These are phyloP conservation scores for Calliopum simillimum DNA, from an alignment of 2,888 invertebrate genomes.

Conservation along the genomic window DNA sequence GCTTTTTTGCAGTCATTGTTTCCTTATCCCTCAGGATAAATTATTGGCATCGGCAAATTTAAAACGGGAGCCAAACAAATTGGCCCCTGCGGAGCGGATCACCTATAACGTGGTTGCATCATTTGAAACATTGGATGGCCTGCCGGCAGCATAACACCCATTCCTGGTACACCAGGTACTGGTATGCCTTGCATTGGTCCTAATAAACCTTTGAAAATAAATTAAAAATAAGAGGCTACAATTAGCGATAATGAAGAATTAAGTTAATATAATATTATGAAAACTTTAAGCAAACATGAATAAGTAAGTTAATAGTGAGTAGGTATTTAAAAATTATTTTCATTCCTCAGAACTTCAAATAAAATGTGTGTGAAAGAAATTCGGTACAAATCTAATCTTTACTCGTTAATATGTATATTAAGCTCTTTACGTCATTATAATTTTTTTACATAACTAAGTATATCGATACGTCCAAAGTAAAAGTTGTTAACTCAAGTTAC, in stretches of 20 bases:
- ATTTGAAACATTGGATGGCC: constrained; percentile 70
- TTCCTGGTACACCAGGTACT: constrained; percentile 62
- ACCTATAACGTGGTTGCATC: constrained; percentile 91
- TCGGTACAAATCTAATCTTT: too few relatives aligned
- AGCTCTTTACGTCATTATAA: too few relatives aligned
- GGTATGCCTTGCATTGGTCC: constrained; percentile 64
- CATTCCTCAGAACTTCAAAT: too few relatives aligned
- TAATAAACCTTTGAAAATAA: constrained; percentile 59
- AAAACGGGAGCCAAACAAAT: constrained; percentile 61
- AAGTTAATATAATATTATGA: too few relatives aligned
- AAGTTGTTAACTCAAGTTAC: too few relatives aligned
- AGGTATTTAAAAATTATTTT: too few relatives aligned
- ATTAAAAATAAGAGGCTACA: constrained; percentile 41
- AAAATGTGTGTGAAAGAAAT: too few relatives aligned
- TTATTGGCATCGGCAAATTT: constrained; percentile 63
- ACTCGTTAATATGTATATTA: too few relatives aligned
- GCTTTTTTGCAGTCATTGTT: constrained; percentile 13
- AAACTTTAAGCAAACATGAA: too few relatives aligned
- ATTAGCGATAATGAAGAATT: constrained; percentile 6
- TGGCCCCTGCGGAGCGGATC: constrained; percentile 75
- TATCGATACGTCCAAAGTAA: too few relatives aligned
- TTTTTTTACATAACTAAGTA: too few relatives aligned
- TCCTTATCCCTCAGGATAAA: constrained; percentile 57
- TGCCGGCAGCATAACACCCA: constrained; percentile 69
- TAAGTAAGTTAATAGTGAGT: too few relatives aligned